Evolutionary conservation across 2,888 invertebrate species (phyloP).

Genomic region (Tenthredo notha): DNA sequence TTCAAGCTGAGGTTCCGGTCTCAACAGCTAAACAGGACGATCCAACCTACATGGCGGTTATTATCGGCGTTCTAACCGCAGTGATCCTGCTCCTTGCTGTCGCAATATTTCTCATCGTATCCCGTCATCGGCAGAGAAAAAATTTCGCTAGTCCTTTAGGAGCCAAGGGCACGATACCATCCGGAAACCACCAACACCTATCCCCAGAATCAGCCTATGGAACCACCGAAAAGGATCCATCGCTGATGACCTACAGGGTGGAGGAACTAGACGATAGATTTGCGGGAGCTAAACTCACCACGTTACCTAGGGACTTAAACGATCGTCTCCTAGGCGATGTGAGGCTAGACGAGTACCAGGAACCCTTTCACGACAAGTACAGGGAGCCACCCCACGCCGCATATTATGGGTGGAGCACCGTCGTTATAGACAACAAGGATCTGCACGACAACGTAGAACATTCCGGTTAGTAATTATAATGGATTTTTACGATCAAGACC

Average conservation of each 20-base stretch:
- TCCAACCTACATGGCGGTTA: slow-evolving; percentile 80
- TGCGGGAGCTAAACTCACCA: slow-evolving; percentile 75
- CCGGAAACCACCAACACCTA: slow-evolving; percentile 77
- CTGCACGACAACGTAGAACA: slow-evolving; percentile 77
- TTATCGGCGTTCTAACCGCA: slow-evolving; percentile 81
- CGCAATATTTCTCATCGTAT: slow-evolving; percentile 81
- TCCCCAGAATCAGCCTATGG: slow-evolving; percentile 81
- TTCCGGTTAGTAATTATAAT: slow-evolving; percentile 69
- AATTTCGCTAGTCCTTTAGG: slow-evolving; percentile 79
- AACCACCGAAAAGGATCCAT: slow-evolving; percentile 80
- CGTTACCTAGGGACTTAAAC: slow-evolving; percentile 75
- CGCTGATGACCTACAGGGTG: slow-evolving; percentile 80
- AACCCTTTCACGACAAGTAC: slow-evolving; percentile 77
- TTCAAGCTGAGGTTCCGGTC: slow-evolving; percentile 75
- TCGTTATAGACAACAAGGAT: slow-evolving; percentile 78
- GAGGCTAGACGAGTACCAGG: slow-evolving; percentile 77
- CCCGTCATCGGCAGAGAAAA: slow-evolving; percentile 79
- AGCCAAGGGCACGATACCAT: slow-evolving; percentile 77
- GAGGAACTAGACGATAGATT: slow-evolving; percentile 82
- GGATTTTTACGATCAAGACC: not conserved
- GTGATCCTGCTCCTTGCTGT: slow-evolving; percentile 81
- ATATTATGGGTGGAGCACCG: slow-evolving; percentile 77
- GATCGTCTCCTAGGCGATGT: slow-evolving; percentile 76
- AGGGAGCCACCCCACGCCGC: slow-evolving; percentile 75
- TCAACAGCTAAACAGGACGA: slow-evolving; percentile 79